Base-by-base conservation (phyloP, 2,797 vertebrate genomes). In the Malacoctenus gilli region DNA sequence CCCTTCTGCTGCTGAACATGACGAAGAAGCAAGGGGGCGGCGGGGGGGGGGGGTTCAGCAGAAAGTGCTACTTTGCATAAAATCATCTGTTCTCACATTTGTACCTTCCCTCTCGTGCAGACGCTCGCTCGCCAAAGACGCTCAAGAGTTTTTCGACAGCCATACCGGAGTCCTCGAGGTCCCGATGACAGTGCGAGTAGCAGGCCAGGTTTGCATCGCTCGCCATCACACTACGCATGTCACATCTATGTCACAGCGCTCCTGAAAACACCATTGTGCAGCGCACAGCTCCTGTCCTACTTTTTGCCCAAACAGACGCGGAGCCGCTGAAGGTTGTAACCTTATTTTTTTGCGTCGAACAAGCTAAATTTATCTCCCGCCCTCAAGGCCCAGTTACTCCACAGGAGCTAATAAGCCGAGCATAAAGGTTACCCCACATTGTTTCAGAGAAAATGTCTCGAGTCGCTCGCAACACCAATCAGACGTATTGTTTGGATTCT, bases 111-210 rank as follows among this genome's bases (percentile, higher is more conserved):
- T 20, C 72, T 23, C 56, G 77, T 16, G 18, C 25, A 91, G 89
- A 72, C 42, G 9, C 1, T 93, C 93, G 54, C 91, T 98, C 64
- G 54, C 86, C 0, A 62, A 92, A 60, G 95, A 98, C 13, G 94
- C 93, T 4, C 51, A 71, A 15, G 73, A 38, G 3, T 95, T 91
- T 73, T 98, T 96, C 71, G 92, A 93, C 78, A 74, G 59, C 11
- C 90, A 93, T 2, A 97, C 92, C 0, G 69, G 92, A 32, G 89
- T 98, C 39, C 85, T 98, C 78, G 94, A 97, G 82, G 94, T 85
- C 23, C 95, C 94, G 0, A 50, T 95, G 86, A 79, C 70, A 0
- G 87, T 97, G 51, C 80, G 88, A 44, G 86, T 96, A 19, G 63
- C 90, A 28, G 91, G 93, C 74, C 95, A 96, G 94, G 96, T 98